Conservation (phyloP, 1,140 invertebrate species). For the Ceratitis capitata region DNA sequence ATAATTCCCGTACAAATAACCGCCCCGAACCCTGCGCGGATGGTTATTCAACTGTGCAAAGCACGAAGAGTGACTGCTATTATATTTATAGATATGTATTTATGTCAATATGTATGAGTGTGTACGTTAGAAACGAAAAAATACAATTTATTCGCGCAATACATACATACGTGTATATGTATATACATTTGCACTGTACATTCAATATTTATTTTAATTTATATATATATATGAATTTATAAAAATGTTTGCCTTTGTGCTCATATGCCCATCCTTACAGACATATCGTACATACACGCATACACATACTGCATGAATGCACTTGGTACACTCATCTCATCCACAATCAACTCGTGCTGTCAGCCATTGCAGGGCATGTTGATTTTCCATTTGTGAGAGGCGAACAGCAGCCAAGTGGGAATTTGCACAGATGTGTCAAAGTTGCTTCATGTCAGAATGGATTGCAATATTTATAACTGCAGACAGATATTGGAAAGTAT, state of each 20-base stretch:
- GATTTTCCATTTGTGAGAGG: slow-evolving; percentile 6
- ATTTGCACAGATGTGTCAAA: slow-evolving; percentile 33
- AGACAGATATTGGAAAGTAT: slow-evolving; percentile 22
- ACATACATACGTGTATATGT: too few relatives aligned
- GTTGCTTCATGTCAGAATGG: slow-evolving; percentile 26
- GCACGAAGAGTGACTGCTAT: too few relatives aligned
- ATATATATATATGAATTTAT: not conserved
- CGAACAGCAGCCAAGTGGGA: slow-evolving; percentile 17
- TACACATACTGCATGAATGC: not conserved
- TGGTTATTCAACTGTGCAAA: too few relatives aligned
- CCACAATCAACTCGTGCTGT: not conserved
- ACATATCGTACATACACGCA: too few relatives aligned
- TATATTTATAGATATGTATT: too few relatives aligned
- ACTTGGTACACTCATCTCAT: not conserved
- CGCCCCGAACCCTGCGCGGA: too few relatives aligned
- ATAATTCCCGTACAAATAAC: too few relatives aligned
- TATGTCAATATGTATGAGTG: too few relatives aligned
- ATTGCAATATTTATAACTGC: slow-evolving; percentile 22
- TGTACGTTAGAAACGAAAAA: too few relatives aligned
- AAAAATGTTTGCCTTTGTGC: not conserved
- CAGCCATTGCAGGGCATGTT: not conserved
- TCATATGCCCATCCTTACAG: too few relatives aligned
- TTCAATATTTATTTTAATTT: slow-evolving; percentile 10
- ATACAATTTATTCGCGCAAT: not conserved
- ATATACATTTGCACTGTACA: not conserved